Percentiles rank a stretch among this genome's conserved stretches.
Conservation (phyloP, 2,113 vertebrate species). For the Caretta caretta region DNA sequence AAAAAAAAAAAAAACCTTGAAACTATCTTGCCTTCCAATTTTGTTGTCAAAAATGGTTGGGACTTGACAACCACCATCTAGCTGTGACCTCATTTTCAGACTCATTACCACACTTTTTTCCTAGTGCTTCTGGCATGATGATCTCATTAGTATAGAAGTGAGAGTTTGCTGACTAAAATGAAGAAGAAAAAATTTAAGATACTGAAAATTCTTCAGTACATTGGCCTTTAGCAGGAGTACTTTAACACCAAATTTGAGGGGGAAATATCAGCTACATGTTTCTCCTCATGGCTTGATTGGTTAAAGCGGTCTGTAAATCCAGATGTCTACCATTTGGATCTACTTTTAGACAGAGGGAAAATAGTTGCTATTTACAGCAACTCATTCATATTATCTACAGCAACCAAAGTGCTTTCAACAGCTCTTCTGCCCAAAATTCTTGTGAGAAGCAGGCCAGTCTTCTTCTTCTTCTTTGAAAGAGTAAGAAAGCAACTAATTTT, state of each 20-base stretch:
- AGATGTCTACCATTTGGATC: not conserved
- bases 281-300: not conserved
- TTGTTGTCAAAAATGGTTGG: not conserved
- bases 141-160: not conserved
- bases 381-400: not conserved
- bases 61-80: not conserved
- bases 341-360: not conserved
- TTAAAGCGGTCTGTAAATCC: not conserved
- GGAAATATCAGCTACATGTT: not conserved
- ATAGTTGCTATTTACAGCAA: not conserved
- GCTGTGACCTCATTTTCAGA: accelerated
- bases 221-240: not conserved
- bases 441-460: not conserved
- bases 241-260: not conserved
- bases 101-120: not conserved
- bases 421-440: not conserved
- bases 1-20: not conserved
- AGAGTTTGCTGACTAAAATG: not conserved
- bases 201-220: too few species aligned
- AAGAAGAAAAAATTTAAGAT: not conserved
- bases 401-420: accelerated
- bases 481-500: not conserved
- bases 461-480: not conserved
- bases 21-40: not conserved
- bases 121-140: not conserved